phyloP scores from a whole-genome alignment of 1,140 invertebrate genomes.

The Colletes gigas region DNA sequence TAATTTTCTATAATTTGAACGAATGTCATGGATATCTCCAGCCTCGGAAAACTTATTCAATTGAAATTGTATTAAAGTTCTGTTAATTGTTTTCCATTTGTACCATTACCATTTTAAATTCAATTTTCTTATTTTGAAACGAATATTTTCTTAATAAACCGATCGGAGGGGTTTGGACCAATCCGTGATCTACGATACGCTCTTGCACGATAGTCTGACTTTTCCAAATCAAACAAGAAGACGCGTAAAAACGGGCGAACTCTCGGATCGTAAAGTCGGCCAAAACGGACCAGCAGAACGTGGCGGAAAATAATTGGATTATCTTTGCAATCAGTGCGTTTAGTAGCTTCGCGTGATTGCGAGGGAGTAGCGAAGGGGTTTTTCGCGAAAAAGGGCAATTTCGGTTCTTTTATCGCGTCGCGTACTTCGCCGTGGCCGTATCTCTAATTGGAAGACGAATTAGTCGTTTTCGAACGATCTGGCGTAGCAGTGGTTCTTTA shows the following conservation, averaged over 20 bases:
- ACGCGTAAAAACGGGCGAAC: constrained; percentile 7
- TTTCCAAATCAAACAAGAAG: background rate
- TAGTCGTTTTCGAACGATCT: background rate
- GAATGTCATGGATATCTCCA: too few relatives aligned
- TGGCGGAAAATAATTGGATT: constrained; percentile 31
- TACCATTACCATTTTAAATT: too few relatives aligned
- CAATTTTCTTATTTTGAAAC: too few relatives aligned
- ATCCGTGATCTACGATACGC: too few relatives aligned
- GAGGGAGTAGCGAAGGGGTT: background rate
- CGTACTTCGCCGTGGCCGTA: background rate
- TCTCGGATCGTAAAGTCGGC: background rate
- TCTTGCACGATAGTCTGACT: background rate
- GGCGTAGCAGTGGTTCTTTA: too few relatives aligned
- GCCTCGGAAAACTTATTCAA: too few relatives aligned
- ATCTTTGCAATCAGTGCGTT: constrained; percentile 15
- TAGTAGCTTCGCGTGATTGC: background rate
- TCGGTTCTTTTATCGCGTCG: background rate
- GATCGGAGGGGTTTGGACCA: too few relatives aligned
- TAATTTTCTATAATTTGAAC: too few relatives aligned
- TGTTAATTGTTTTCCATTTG: too few relatives aligned
- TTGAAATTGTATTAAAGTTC: too few relatives aligned
- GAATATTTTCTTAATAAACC: too few relatives aligned
- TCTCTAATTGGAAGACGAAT: background rate
- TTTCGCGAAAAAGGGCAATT: background rate
- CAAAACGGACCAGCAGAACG: background rate